Base-by-base conservation (phyloP, 1,140 invertebrate genomes). In the Panulirus ornatus region DNA sequence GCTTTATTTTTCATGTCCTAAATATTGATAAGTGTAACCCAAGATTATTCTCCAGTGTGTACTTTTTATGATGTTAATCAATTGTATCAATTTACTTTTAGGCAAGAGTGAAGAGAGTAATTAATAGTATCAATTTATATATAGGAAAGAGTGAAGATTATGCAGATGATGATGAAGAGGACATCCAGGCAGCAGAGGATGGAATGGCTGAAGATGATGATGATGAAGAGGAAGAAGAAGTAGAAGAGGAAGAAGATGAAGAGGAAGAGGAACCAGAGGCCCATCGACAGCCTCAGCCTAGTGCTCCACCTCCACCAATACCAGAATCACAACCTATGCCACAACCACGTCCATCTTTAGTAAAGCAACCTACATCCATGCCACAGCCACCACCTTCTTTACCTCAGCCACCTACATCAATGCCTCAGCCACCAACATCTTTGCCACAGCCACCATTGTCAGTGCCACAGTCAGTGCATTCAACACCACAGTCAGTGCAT, bases 261-360 rank as follows among this genome's bases (percentile, higher is more conserved):
- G 86, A 76, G 8, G 86, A 82, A 30, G 86, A 89, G 47, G 87
- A 89, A 40, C 87, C 79, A 40, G 87, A 89, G 54, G 79, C 87
- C 19, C 79, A 58, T 38, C 78, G 79, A 9, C 87, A 89, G 27
- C 5, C 87, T 30, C 63, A 47, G 30, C 1, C 63, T 9, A 75
- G 70, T 2, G 34, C 75, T 27, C 85, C 85, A 27, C 75, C 85
- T 11, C 75, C 36, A 58, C 75, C 54, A 40, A 54, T 44, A 0
- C 54, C 85, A 47, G 73, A 88, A 16, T 40, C 75, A n/a, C 75
- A 70, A 47, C 27, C 75, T 76, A 30, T 76, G 36, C 71, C 84
- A 6, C 71, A 86, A 22, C 63, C 81, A 38, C 63, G 16, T 5
- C 27, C 63, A 47, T 19, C 70, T 42, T 51, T 54, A 19, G 27